These are phyloP conservation scores for Theocolax elegans DNA, from an alignment of 1,140 invertebrate species.

Conservation along the genomic window DNA sequence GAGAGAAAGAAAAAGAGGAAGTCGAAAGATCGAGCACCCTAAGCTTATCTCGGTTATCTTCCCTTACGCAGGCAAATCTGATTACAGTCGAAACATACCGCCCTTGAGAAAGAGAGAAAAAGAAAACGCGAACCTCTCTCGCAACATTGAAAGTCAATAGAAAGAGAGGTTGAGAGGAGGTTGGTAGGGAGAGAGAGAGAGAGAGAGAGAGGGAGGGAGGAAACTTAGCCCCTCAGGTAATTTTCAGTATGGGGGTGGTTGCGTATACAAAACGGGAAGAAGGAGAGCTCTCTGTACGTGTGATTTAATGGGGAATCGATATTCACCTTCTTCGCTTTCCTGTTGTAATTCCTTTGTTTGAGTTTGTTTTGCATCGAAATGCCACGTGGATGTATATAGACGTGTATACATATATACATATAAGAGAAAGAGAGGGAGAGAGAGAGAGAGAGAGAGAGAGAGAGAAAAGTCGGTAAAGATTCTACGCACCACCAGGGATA, in stretches of 20 bases:
- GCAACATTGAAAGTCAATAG: conserved; percentile 35
- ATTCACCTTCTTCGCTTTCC: conserved; percentile 7
- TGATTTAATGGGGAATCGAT: conserved; percentile 37
- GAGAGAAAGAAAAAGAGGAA: no score
- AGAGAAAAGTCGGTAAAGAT: no score
- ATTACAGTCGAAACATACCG: conserved; percentile 44
- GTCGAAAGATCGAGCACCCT: no score
- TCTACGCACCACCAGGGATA: neutral
- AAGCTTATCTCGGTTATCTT: conserved; percentile 40
- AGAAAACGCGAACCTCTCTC: conserved; percentile 2
- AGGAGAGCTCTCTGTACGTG: neutral
- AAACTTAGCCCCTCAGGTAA: conserved; percentile 17
- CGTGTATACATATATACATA: no score
- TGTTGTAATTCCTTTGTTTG: conserved; percentile 23
- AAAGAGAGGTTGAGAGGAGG: no score
- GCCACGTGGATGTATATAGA: neutral
- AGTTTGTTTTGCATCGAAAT: conserved; percentile 33
- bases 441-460: no score
- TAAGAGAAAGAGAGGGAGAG: no score
- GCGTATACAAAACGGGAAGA: neutral
- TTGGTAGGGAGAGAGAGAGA: no score
- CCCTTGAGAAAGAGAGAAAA: conserved; percentile 25
- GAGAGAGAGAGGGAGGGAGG: no score
- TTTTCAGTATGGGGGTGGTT: neutral
- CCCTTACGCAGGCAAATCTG: conserved; percentile 45